Conservation (phyloP, 2,888 invertebrate genomes). For the Drosophila tanythrix region DNA sequence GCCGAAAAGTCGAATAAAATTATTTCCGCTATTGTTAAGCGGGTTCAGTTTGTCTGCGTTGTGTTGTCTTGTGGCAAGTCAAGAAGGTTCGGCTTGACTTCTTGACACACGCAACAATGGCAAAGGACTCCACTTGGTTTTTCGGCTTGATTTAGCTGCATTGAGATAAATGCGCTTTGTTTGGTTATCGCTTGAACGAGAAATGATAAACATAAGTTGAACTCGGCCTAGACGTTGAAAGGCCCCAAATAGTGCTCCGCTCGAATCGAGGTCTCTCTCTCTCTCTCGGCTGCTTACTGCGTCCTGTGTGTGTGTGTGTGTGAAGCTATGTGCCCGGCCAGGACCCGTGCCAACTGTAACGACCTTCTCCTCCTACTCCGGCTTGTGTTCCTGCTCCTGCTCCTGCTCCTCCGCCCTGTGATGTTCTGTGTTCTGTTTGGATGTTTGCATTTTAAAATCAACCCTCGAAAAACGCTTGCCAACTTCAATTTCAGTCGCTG, state of each 20-base stretch:
- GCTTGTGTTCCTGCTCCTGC: neutral
- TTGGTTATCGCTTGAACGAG: slow-evolving; percentile 54
- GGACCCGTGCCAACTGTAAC: slow-evolving; percentile 45
- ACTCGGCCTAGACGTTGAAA: slow-evolving; percentile 54
- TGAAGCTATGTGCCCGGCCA: slow-evolving; percentile 63
- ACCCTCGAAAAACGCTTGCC: slow-evolving; percentile 75
- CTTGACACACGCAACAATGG: slow-evolving; percentile 56
- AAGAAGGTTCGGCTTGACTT: slow-evolving; percentile 55
- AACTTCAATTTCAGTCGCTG: slow-evolving; percentile 76
- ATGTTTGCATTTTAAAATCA: slow-evolving; percentile 78
- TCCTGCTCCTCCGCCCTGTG: slow-evolving; percentile 16
- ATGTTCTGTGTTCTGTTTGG: slow-evolving; percentile 37
- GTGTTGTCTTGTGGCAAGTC: slow-evolving; percentile 46
- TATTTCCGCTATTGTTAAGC: slow-evolving; percentile 73
- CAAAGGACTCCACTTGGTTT: slow-evolving; percentile 41
- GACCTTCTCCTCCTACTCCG: slow-evolving; percentile 28
- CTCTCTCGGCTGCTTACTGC: neutral
- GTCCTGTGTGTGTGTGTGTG: slow-evolving; percentile 61
- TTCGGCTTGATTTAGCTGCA: slow-evolving; percentile 65
- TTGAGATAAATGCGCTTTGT: slow-evolving; percentile 71
- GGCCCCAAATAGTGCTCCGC: slow-evolving; percentile 20
- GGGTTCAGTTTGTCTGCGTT: slow-evolving; percentile 26
- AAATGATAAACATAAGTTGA: slow-evolving; percentile 61
- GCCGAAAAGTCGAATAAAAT: slow-evolving; percentile 66
- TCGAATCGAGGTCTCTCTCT: slow-evolving; percentile 15